Evolutionary conservation across 64 coral and sea anemone genomes (phyloP).

Genomic region (Pocillopora damicornis): DNA sequence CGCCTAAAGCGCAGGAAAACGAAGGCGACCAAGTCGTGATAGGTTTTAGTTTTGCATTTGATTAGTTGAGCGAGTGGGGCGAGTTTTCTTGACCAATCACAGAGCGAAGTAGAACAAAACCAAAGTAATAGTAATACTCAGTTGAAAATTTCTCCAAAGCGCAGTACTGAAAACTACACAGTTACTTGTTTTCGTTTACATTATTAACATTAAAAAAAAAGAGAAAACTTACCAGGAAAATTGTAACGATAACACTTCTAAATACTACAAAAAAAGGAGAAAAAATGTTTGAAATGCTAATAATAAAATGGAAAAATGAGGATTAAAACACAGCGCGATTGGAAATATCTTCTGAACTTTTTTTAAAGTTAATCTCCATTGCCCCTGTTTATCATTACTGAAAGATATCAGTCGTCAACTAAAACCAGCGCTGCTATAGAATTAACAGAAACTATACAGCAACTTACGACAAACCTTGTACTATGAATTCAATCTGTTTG

Average conservation of each 20-base stretch:
- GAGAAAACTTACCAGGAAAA: constrained; percentile 67
- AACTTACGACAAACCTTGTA: constrained; percentile 62
- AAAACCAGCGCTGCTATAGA: too few relatives aligned
- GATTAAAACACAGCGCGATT: background rate
- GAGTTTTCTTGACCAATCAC: too few relatives aligned
- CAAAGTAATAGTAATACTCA: background rate
- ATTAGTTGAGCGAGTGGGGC: too few relatives aligned
- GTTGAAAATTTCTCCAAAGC: background rate
- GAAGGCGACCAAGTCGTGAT: too few relatives aligned
- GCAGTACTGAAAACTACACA: background rate
- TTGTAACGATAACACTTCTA: constrained; percentile 61
- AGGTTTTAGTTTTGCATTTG: too few relatives aligned
- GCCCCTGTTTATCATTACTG: too few relatives aligned
- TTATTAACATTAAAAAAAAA: too few relatives aligned
- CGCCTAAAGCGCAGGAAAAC: too few relatives aligned
- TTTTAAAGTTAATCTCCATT: too few relatives aligned
- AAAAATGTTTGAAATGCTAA: background rate
- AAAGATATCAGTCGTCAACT: too few relatives aligned
- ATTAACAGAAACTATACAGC: too few relatives aligned
- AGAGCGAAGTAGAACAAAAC: too few relatives aligned
- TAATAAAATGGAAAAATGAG: background rate
- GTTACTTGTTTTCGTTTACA: background rate
- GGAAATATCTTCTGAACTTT: background rate
- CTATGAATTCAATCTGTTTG: constrained; percentile 15
- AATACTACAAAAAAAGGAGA: constrained; percentile 54